Conservation (phyloP, 2,113 vertebrate genomes). For the Macroglossus sobrinus region DNA sequence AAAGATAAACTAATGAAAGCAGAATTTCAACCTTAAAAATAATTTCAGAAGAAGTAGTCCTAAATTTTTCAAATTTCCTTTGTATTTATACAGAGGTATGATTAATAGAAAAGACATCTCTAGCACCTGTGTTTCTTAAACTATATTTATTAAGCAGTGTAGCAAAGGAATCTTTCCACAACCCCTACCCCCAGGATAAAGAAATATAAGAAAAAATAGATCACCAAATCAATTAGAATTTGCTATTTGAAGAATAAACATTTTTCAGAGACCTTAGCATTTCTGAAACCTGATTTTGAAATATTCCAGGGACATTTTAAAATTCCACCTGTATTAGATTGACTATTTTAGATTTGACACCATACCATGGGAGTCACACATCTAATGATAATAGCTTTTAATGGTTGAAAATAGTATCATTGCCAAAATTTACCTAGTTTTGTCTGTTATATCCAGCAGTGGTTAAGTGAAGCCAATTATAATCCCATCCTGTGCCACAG, state of each 20-base stretch:
- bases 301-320: not conserved
- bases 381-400: not conserved
- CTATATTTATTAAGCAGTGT: not conserved
- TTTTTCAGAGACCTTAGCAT: not conserved
- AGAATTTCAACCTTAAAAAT: conserved; percentile 18
- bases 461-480: not conserved
- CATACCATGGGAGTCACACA: no score
- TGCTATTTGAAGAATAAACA: not conserved
- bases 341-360: not conserved
- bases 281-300: not conserved
- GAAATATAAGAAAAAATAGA: not conserved
- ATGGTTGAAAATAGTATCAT: not conserved
- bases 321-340: not conserved
- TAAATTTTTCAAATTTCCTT: conserved; percentile 17
- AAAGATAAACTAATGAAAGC: not conserved
- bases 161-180: not conserved
- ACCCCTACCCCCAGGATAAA: no score
- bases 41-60: not conserved
- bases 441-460: not conserved
- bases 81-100: not conserved
- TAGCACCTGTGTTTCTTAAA: not conserved
- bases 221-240: not conserved
- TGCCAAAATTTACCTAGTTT: not conserved
- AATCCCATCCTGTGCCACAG: not conserved
- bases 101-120: not conserved